A percentile compares a stretch with the other conserved stretches of the same genome.
Evolutionary conservation across 2,797 vertebrate genomes (phyloP).

Genomic region (Sylvilagus floridanus): DNA sequence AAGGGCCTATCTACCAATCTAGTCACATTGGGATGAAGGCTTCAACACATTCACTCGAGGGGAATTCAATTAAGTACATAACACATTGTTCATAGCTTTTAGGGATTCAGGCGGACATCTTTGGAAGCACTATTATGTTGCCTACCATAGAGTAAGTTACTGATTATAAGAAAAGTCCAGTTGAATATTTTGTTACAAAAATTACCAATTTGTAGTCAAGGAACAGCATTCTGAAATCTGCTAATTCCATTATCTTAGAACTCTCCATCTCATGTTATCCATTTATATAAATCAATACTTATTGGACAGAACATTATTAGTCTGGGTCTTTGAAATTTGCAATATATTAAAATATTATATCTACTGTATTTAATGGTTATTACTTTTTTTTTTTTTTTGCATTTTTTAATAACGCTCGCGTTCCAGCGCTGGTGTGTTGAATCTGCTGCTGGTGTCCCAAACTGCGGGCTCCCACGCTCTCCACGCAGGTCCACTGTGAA

Average conservation of each 20-base stretch:
- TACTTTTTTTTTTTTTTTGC: too few species aligned
- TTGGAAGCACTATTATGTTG: not conserved
- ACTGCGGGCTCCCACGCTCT: too few species aligned
- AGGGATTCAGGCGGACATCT: not conserved
- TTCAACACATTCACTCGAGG: not conserved
- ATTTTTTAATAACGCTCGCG: too few species aligned
- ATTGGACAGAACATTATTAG: not conserved
- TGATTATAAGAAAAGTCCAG: not conserved
- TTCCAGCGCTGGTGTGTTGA: too few species aligned
- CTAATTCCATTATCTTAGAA: not conserved
- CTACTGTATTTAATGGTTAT: too few species aligned
- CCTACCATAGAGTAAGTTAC: not conserved
- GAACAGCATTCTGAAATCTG: not conserved
- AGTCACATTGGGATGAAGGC: not conserved
- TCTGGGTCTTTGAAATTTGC: not conserved
- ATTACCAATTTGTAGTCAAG: not conserved
- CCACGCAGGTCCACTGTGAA: too few species aligned
- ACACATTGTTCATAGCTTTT: not conserved
- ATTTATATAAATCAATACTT: conserved; percentile 5
- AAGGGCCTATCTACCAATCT: not conserved
- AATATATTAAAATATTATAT: not conserved
- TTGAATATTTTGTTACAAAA: not conserved
- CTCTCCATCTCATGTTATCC: not conserved
- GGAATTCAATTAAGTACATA: not conserved
- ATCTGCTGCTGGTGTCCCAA: too few species aligned